Evolutionary conservation across 1,140 invertebrate genomes (phyloP).

Genomic region (Phthorimaea operculella): DNA sequence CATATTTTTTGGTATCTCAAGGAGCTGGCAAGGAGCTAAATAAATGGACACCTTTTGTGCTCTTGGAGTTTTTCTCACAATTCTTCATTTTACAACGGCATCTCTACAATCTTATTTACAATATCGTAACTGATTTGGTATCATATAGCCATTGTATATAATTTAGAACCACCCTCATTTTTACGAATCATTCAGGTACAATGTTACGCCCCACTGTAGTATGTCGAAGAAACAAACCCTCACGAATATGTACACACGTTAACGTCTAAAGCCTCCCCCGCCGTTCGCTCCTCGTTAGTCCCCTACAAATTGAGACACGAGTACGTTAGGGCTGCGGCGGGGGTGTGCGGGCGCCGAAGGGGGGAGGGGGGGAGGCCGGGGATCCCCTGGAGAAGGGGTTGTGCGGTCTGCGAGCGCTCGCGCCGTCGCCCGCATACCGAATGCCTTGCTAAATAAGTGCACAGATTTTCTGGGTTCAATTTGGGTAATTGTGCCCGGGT

Average conservation of each 20-base stretch:
- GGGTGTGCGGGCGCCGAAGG: neutral
- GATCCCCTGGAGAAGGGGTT: conserved; percentile 6
- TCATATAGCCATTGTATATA: neutral
- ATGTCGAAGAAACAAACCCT: conserved; percentile 5
- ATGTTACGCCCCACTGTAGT: neutral
- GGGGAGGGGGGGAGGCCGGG: neutral
- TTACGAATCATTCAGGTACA: neutral
- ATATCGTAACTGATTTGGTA: too few species aligned
- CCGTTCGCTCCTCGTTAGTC: conserved; percentile 28
- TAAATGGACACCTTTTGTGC: too few species aligned
- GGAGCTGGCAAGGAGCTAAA: too few species aligned
- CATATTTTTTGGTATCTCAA: too few species aligned
- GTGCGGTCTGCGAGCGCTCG: conserved; percentile 2
- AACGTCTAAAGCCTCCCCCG: conserved; percentile 15
- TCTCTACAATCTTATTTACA: too few species aligned
- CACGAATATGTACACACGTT: conserved; percentile 23
- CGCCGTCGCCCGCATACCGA: conserved; percentile 3
- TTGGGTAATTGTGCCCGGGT: conserved; percentile 3
- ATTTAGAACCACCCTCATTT: neutral
- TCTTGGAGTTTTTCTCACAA: too few species aligned
- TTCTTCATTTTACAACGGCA: too few species aligned
- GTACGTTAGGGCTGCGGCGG: conserved; percentile 11
- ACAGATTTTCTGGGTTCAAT: conserved; percentile 4
- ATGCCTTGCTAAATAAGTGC: conserved; percentile 5
- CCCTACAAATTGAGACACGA: conserved; percentile 19